Base-by-base conservation (phyloP, 92 coral and sea anemone genomes). In the Pocillopora grandis region DNA sequence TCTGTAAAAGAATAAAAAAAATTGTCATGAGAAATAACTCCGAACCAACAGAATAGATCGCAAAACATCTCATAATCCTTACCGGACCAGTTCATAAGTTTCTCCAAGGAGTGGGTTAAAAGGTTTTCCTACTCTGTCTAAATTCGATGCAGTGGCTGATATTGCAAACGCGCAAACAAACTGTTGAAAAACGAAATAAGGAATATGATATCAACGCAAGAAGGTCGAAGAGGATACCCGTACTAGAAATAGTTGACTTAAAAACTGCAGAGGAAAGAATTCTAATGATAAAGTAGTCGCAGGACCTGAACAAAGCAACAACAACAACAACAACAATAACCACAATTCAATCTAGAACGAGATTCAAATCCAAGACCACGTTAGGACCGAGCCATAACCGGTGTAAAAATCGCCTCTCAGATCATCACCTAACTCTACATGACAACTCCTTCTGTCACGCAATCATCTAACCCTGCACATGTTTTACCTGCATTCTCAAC, bases 61-160 rank as follows among this genome's bases (percentile, higher is more conserved):
- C 72, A 66, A 66, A 4, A 12, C 0, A 57, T 62, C 35, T 57
- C 21, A 2, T 60, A 5, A 9, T 58, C 68, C 90, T 80, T 55
- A 96, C 99, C 98, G 93, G 59, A 92, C 94, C 12, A 97, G 92
- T 88, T 97, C 99, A 69, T 87, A 97, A 0, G 99, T 97, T 75
- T 97, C 99, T 48, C 99, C 99, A 18, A 97, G 90, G 17, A 97
- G 89, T 0, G 99, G 99, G 61, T 97, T 97, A 42, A 97, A 97
- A 8, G 99, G 99, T 67, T 97, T 97, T 21, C 99, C 99, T 69
- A 97, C 94, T 85, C 99, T 89, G 66, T 97, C 98, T 70, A 97
- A 89, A 79, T 90, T 94, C 14, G 99, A 97, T 9, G 99, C 98
- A 0, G 99, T 97, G 9, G 99, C 92, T 37, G 99, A 94, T 42